Evolutionary conservation across 2,797 vertebrate genomes (phyloP).

Genomic region (Melanotaenia parkinsoni): DNA sequence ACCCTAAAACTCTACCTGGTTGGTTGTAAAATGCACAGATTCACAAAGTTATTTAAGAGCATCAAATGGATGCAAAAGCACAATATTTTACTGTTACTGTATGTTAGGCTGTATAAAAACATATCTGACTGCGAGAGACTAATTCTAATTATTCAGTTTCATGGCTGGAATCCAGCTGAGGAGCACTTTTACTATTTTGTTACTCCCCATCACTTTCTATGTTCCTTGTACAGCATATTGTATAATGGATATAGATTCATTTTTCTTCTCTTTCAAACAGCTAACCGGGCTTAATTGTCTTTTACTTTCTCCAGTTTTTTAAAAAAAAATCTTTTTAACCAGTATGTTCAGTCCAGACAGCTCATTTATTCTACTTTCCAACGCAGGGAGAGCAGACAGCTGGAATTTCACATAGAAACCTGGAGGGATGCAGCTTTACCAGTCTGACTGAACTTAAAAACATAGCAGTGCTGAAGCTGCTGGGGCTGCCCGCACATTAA

Average conservation of each 20-base stretch:
- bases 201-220: too few species aligned
- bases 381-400: constrained; percentile 39
- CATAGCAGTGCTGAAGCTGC: constrained; percentile 9
- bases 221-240: too few species aligned
- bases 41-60: not conserved
- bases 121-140: too few species aligned
- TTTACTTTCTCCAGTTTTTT: too few species aligned
- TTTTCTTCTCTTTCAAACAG: not conserved
- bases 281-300: not conserved
- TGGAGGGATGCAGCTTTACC: constrained; percentile 26
- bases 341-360: too few species aligned
- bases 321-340: too few species aligned
- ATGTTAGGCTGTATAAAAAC: not conserved
- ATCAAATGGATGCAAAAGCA: not conserved
- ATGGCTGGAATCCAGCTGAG: too few species aligned
- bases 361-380: constrained; percentile 11
- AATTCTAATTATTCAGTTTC: too few species aligned
- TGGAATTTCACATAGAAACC: constrained; percentile 51
- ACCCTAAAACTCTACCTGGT: too few species aligned
- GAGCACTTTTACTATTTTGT: too few species aligned
- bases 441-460: constrained; percentile 25
- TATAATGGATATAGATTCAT: too few species aligned
- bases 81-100: not conserved
- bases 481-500: constrained; percentile 2
- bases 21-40: not conserved